Conservation (phyloP, 2,113 vertebrate genomes). For the Laticauda laticaudata region DNA sequence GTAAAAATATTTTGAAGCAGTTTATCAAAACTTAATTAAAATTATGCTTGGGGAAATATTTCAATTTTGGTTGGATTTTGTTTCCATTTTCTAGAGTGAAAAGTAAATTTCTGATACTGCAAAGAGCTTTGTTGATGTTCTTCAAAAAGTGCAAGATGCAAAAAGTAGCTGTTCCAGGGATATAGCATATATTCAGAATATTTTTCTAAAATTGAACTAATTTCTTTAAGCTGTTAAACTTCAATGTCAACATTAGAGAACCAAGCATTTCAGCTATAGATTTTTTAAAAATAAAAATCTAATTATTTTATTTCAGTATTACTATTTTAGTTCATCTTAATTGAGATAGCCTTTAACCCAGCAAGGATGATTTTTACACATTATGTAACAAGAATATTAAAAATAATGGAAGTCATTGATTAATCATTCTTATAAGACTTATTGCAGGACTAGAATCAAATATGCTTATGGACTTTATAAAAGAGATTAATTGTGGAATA, state of each 20-base stretch:
- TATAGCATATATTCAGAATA: not conserved
- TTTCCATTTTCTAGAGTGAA: not conserved
- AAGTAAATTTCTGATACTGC: not conserved
- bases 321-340: not conserved
- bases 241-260: not conserved
- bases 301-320: not conserved
- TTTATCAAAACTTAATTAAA: not conserved
- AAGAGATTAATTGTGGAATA: not conserved
- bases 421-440: not conserved
- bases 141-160: not conserved
- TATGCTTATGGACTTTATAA: not conserved
- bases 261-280: conserved; percentile 21
- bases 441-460: not conserved
- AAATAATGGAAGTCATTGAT: not conserved
- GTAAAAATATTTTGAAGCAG: not conserved
- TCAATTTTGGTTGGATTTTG: not conserved
- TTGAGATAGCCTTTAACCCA: not conserved
- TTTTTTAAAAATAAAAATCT: not conserved
- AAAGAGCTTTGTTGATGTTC: not conserved
- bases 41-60: not conserved
- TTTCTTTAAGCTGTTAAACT: not conserved
- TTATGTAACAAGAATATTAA: not conserved
- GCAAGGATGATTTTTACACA: not conserved
- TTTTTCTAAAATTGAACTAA: not conserved
- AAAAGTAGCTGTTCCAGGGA: not conserved